phyloP scores from a whole-genome alignment of 1,140 invertebrate genomes.

The Bombus terrestris region DNA sequence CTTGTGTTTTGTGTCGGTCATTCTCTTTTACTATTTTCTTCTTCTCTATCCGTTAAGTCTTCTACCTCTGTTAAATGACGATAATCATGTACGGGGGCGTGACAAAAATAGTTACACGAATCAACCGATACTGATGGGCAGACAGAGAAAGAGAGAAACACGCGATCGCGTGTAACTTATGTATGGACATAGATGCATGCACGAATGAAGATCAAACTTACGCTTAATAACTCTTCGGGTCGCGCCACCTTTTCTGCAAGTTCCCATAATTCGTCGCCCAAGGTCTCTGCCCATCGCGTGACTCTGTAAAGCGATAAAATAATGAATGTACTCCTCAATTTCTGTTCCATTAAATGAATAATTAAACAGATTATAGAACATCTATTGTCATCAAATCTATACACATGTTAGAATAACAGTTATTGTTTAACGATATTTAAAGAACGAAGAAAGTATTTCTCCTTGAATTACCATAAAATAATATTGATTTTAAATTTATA shows the following conservation, averaged over 20 bases:
- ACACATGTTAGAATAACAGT: neutral
- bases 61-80: slow-evolving; percentile 1
- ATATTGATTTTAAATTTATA: neutral
- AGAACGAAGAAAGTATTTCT: neutral
- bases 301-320: slow-evolving; percentile 79
- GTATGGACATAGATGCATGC: too few species aligned
- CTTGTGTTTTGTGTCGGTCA: neutral
- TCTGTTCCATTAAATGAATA: neutral
- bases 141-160: neutral
- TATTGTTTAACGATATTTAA: neutral
- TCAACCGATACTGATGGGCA: neutral
- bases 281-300: slow-evolving; percentile 84
- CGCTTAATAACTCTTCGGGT: slow-evolving; percentile 84
- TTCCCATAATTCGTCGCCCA: slow-evolving; percentile 86
- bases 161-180: neutral
- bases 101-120: slow-evolving; percentile 37
- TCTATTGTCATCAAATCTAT: too few species aligned
- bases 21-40: too few species aligned
- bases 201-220: slow-evolving; percentile 69
- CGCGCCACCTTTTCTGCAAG: slow-evolving; percentile 85
- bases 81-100: slow-evolving; percentile 19
- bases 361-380: neutral
- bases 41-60: too few species aligned
- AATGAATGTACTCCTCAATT: neutral
- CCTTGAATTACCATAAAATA: neutral